Conservation (phyloP, 2,888 invertebrate genomes). For the Tachystola acroxantha region DNA sequence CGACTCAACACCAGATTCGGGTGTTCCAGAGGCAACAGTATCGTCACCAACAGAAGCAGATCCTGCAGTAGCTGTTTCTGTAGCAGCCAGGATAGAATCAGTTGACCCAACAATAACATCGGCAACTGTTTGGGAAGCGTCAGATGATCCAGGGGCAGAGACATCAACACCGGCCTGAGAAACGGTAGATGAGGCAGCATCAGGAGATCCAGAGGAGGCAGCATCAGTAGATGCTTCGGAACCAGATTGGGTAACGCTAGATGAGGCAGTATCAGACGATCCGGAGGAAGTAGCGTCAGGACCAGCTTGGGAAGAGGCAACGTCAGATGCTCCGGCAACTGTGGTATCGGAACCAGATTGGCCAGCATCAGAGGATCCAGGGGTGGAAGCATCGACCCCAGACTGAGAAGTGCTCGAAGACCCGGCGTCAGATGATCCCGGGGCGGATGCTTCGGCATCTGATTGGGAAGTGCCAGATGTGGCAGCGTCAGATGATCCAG, state of each 20-base stretch:
- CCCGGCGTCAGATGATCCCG: constrained; percentile 3
- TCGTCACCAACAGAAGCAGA: no score
- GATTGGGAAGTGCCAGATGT: constrained; percentile 3
- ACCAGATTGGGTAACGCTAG: not conserved
- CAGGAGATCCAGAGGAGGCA: not conserved
- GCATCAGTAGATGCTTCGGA: not conserved
- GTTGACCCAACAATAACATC: not conserved
- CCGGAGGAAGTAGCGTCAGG: constrained; percentile 17
- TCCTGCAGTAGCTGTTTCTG: not conserved
- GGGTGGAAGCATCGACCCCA: not conserved
- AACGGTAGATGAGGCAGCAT: not conserved
- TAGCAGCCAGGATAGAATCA: not conserved
- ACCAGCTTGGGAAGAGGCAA: constrained; percentile 1
- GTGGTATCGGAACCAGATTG: constrained; percentile 8
- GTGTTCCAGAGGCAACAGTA: not conserved
- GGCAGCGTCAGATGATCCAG: constrained; percentile 6
- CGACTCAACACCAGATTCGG: not conserved
- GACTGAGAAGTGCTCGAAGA: not conserved
- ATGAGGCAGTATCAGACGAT: not conserved
- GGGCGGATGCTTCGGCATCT: constrained; percentile 5
- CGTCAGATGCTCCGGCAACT: not conserved
- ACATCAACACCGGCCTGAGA: constrained; percentile 1
- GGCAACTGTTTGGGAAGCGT: not conserved
- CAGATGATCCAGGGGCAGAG: not conserved
- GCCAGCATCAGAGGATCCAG: constrained; percentile 6